Evolutionary conservation across 1,140 invertebrate species (phyloP), one percentile per base, ranked within the genome.

Genomic region (Meteorus sp.): DNA sequence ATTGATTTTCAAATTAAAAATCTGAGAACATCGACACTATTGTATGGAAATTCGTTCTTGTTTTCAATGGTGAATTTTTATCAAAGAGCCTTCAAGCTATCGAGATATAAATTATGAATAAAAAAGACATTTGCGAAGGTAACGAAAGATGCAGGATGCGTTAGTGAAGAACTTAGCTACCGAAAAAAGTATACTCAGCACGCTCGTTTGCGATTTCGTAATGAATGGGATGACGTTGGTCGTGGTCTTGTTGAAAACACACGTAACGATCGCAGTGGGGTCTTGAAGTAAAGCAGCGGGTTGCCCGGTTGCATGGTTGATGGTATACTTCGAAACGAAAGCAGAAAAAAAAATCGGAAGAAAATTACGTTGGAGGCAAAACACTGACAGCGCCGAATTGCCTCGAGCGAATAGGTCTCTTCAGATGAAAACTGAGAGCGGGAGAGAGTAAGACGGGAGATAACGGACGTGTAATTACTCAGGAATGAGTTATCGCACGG

Each of bases 381-480:
- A 58, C 50, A 59, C 47, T 20, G 27, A 50, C 23, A 33, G 22
- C 33, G 43, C 45, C 19, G 17, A 19, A 13, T 44, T 44, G 41
- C 19, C 15, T 44, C 11, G 22, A 23, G 20, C 20, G 15, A 23
- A 23, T n/a, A 23, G 20, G 35, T n/a, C 17, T 37, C n/a, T 9
- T 39, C n/a, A n/a, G 6, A n/a, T 5, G n/a, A 39, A 39, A 39
- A 15, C 43, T 19, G 35, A 4, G 15, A 31, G 50, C 51, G 7
- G 9, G 7, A 44, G 25, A 48, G 17, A 35, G 23, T 7, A 17
- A 31, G 35, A 54, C 27, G 33, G 56, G 56, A 37, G 39, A 54
- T 35, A 15, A 23, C 57, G 55, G 63, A 60, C 60, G 52, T 59
- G 60, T 67, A 73, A 73, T 73, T 71, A 73, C 66, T 71, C 68